These are phyloP conservation scores for Eudyptes chrysolophus DNA, from an alignment of 2,113 vertebrate genomes.

Conservation along the genomic window DNA sequence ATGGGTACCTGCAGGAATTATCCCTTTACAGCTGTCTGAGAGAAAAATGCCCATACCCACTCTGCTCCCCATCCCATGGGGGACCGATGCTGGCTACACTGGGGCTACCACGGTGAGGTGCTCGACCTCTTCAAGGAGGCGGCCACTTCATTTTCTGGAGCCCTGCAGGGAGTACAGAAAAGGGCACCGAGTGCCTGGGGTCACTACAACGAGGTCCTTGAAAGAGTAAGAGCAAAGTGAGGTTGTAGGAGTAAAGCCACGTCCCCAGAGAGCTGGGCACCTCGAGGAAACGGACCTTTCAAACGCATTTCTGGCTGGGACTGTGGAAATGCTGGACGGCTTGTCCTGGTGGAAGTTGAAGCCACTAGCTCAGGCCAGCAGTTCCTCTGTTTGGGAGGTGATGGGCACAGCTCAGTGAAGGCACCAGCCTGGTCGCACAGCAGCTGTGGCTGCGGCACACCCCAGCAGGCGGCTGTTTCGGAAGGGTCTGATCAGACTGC, in stretches of 20 bases:
- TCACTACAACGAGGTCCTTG: not conserved
- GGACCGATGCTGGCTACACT: not conserved
- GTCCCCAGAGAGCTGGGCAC: not conserved
- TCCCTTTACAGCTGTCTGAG: not conserved
- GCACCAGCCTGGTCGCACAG: not conserved
- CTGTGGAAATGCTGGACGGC: not conserved
- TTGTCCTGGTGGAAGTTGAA: not conserved
- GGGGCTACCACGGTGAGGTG: rapidly evolving
- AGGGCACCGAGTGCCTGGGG: not conserved
- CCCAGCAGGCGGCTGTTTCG: rapidly evolving
- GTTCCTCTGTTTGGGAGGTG: not conserved
- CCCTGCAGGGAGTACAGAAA: not conserved
- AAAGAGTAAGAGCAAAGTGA: not conserved
- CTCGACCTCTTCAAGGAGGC: not conserved
- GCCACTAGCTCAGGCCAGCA: not conserved
- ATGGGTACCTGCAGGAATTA: not conserved
- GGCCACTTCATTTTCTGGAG: not conserved
- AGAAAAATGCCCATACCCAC: not conserved
- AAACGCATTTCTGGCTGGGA: not conserved
- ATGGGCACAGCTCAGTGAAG: not conserved
- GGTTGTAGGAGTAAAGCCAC: not conserved
- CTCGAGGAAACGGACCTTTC: not conserved
- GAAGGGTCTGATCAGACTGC: not conserved
- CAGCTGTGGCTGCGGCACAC: not conserved
- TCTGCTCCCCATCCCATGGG: not conserved